These are phyloP conservation scores for zebrafish (Danio rerio) DNA, from an alignment of 2,113 vertebrate genomes.

Conservation along the genomic window DNA sequence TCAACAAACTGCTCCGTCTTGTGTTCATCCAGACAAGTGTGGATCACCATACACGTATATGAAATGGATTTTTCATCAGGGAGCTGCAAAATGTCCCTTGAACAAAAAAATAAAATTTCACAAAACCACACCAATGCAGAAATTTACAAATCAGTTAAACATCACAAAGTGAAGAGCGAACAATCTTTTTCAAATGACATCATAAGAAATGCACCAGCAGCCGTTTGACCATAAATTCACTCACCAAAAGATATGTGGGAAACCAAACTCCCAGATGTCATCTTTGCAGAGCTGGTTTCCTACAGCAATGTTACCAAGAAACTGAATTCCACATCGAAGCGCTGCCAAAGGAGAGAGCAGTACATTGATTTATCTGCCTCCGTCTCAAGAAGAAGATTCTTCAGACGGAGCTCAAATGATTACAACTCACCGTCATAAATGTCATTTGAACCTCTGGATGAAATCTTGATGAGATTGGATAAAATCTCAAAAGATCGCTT, in stretches of 20 bases:
- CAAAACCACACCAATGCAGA: background rate
- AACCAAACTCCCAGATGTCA: slow-evolving; percentile 78
- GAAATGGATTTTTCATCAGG: slow-evolving; percentile 82
- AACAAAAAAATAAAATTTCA: slow-evolving; percentile 13
- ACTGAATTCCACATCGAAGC: slow-evolving; percentile 91
- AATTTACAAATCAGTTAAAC: background rate
- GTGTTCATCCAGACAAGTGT: slow-evolving; percentile 84
- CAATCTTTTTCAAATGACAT: slow-evolving; percentile 22
- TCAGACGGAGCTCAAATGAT: background rate
- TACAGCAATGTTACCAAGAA: slow-evolving; percentile 91
- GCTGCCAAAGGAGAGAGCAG: slow-evolving; percentile 72
- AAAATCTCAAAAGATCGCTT: slow-evolving; percentile 67
- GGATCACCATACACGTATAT: slow-evolving; percentile 89
- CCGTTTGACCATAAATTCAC: slow-evolving; percentile 53
- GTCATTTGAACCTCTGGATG: slow-evolving; percentile 54
- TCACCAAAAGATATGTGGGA: slow-evolving; percentile 75
- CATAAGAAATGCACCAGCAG: slow-evolving; percentile 41
- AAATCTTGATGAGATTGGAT: slow-evolving; percentile 58
- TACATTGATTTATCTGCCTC: slow-evolving; percentile 16
- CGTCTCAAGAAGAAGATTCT: background rate
- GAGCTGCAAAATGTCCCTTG: slow-evolving; percentile 79
- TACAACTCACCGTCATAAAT: slow-evolving; percentile 70
- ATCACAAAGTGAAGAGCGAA: slow-evolving; percentile 12
- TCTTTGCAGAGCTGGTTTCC: slow-evolving; percentile 89
- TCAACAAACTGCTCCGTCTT: slow-evolving; percentile 80